phyloP scores from a whole-genome alignment of 1,140 invertebrate genomes.

The Leptinotarsa defecta region DNA sequence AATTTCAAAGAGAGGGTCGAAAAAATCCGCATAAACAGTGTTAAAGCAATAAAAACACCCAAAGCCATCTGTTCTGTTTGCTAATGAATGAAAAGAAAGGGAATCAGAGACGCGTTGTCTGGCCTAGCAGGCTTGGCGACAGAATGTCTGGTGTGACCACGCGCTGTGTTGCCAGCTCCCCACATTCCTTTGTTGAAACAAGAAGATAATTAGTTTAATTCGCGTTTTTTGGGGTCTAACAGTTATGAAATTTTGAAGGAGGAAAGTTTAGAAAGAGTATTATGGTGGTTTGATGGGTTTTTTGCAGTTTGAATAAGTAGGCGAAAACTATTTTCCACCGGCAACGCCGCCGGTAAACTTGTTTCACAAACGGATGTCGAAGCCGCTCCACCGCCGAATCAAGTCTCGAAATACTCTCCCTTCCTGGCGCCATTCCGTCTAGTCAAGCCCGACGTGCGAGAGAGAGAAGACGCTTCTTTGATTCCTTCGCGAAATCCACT shows the following conservation, averaged over 20 bases:
- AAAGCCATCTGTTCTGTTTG: conserved; percentile 39
- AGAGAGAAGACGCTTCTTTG: conserved; percentile 16
- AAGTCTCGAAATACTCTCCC: conserved; percentile 38
- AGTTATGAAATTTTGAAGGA: no score
- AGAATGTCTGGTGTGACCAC: conserved; percentile 84
- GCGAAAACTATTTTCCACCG: conserved; percentile 40
- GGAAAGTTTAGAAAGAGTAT: no score
- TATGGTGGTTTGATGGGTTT: no score
- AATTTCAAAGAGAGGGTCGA: conserved; percentile 12
- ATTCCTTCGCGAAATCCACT: conserved; percentile 36
- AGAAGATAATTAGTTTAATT: background rate
- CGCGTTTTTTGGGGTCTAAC: background rate
- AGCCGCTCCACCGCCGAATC: conserved; percentile 46
- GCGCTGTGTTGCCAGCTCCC: conserved; percentile 68
- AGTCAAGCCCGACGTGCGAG: background rate
- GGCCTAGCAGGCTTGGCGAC: conserved; percentile 75
- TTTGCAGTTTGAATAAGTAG: conserved; percentile 26
- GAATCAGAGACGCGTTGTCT: conserved; percentile 70
- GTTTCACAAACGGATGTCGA: conserved; percentile 70
- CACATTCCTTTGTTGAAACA: conserved; percentile 54
- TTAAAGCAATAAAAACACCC: conserved; percentile 36
- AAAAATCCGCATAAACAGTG: conserved; percentile 21
- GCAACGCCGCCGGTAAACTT: conserved; percentile 65
- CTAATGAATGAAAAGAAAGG: conserved; percentile 50
- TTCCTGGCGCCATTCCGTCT: conserved; percentile 28